Evolutionary conservation across 2,888 invertebrate species (phyloP).

Genomic region (Petrolisthes manimaculis): DNA sequence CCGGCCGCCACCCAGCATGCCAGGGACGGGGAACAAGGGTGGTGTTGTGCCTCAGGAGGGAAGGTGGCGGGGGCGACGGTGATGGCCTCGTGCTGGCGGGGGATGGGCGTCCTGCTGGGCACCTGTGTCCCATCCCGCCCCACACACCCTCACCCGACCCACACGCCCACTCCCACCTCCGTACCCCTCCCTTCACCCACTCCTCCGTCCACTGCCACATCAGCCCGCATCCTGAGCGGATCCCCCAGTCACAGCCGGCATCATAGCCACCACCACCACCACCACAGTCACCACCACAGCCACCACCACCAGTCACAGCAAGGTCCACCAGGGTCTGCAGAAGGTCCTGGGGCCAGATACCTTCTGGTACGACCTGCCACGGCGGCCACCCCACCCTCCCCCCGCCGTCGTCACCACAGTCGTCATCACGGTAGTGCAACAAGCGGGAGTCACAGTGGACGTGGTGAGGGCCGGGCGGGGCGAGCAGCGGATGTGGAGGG

Average conservation of each 20-base stretch:
- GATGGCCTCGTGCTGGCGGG: constrained; percentile 62
- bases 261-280: constrained; percentile 8
- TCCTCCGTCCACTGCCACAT: constrained; percentile 43
- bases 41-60: constrained; percentile 21
- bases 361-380: constrained; percentile 58
- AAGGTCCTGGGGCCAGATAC: constrained; percentile 48
- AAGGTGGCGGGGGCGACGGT: constrained; percentile 54
- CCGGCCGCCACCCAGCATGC: constrained; percentile 25
- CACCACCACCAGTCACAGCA: constrained; percentile 35
- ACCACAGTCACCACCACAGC: constrained; percentile 32
- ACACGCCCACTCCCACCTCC: constrained; percentile 32
- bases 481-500: constrained; percentile 56
- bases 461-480: constrained; percentile 42
- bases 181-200: constrained; percentile 36
- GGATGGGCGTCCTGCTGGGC: constrained; percentile 58
- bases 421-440: constrained; percentile 27
- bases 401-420: constrained; percentile 44
- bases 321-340: constrained; percentile 15
- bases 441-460: constrained; percentile 35
- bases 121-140: constrained; percentile 56
- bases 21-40: constrained; percentile 8
- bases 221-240: constrained; percentile 38
- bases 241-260: constrained; percentile 43
- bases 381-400: constrained; percentile 48
- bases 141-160: constrained; percentile 40